These are phyloP conservation scores for Parnassius smintheus DNA, from an alignment of 2,888 invertebrate species.

Conservation along the genomic window DNA sequence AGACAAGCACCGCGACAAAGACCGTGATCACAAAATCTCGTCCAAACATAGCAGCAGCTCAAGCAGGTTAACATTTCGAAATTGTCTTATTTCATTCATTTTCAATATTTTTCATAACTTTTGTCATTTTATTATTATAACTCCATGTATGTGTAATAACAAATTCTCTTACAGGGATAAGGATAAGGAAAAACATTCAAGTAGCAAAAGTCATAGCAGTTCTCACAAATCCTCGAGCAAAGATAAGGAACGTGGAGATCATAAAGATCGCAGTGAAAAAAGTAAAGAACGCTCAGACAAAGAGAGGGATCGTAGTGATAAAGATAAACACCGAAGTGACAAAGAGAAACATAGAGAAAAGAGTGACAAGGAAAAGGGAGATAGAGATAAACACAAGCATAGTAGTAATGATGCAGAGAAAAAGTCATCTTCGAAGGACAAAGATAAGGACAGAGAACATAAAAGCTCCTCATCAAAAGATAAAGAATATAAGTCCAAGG, in stretches of 20 bases:
- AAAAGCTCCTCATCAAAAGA: conserved; percentile 64
- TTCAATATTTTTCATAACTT: conserved; percentile 34
- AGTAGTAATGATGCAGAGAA: conserved; percentile 46
- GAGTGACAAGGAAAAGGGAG: conserved; percentile 40
- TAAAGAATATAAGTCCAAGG: conserved; percentile 71
- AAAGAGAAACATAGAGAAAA: conserved; percentile 50
- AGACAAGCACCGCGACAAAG: conserved; percentile 86
- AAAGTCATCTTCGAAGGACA: conserved; percentile 47
- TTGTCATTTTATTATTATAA: neutral
- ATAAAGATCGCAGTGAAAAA: conserved; percentile 57
- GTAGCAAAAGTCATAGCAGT: conserved; percentile 78
- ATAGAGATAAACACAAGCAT: conserved; percentile 50
- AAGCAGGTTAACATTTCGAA: conserved; percentile 73
- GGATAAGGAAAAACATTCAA: conserved; percentile 79
- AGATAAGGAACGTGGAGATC: conserved; percentile 66
- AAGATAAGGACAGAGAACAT: conserved; percentile 50
- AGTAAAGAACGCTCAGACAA: conserved; percentile 59
- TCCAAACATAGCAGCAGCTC: conserved; percentile 75
- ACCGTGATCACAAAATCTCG: conserved; percentile 82
- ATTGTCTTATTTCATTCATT: conserved; percentile 31
- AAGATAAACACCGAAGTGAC: conserved; percentile 61
- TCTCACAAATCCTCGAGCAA: conserved; percentile 78
- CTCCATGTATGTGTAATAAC: neutral
- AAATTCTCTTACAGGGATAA: conserved; percentile 58
- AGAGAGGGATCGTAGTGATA: conserved; percentile 51